Evolutionary conservation across 2,888 invertebrate genomes (phyloP).

Genomic region (Coleophora deauratella): DNA sequence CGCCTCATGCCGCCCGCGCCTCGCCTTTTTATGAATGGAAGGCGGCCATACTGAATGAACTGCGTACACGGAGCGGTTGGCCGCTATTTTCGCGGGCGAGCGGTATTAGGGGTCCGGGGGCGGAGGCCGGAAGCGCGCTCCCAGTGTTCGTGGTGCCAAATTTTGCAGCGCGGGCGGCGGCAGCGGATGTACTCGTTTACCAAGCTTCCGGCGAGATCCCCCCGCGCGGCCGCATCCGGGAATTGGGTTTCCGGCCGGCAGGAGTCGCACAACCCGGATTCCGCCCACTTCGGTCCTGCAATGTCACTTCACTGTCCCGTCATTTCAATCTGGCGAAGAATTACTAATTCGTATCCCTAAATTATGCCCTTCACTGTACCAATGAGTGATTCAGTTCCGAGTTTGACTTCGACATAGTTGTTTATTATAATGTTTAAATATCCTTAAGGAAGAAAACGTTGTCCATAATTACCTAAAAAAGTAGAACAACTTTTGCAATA

Average conservation of each 20-base stretch:
- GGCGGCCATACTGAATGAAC: conserved; percentile 83
- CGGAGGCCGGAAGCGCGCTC: conserved; percentile 69
- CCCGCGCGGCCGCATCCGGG: conserved; percentile 72
- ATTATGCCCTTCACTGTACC: background rate
- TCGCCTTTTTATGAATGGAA: conserved; percentile 82
- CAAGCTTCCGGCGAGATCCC: conserved; percentile 71
- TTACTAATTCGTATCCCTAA: background rate
- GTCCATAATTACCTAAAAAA: no score
- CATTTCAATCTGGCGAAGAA: conserved; percentile 20
- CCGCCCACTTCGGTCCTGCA: conserved; percentile 67
- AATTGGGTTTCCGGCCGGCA: conserved; percentile 71
- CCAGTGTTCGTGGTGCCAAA: conserved; percentile 71
- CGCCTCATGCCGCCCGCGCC: conserved; percentile 62
- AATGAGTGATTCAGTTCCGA: background rate
- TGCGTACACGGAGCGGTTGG: conserved; percentile 75
- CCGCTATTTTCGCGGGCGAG: conserved; percentile 71
- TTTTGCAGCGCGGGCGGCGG: conserved; percentile 70
- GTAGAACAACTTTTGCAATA: no score
- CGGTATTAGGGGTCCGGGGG: conserved; percentile 58
- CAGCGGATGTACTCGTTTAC: conserved; percentile 73
- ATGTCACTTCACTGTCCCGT: conserved; percentile 31
- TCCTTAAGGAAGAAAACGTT: no score
- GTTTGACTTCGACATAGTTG: background rate
- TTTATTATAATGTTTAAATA: no score
- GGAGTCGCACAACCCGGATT: conserved; percentile 59